Conservation (phyloP, 1,140 invertebrate species). For the Scaptomyza hsui region DNA sequence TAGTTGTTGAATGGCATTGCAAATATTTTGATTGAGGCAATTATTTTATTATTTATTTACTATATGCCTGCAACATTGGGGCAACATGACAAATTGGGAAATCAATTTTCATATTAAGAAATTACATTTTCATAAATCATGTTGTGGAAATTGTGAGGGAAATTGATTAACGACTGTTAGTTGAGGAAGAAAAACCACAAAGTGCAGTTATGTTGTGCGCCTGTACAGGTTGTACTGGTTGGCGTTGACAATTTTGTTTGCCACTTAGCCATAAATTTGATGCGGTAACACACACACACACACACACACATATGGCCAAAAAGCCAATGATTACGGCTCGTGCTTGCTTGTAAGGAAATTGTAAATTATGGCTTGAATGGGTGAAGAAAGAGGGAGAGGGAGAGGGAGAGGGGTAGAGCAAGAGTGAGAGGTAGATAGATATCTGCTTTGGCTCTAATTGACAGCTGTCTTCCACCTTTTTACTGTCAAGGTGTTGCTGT, state of each 20-base stretch:
- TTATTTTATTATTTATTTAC: neutral
- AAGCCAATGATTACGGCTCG: constrained; percentile 42
- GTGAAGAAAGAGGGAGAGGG: neutral
- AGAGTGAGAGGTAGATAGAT: neutral
- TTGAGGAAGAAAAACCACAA: neutral
- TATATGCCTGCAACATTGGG: neutral
- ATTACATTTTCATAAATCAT: constrained; percentile 22
- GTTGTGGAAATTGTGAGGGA: constrained; percentile 13
- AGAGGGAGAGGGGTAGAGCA: neutral
- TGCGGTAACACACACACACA: constrained; percentile 12
- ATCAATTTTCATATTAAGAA: constrained; percentile 29
- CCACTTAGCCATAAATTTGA: constrained; percentile 35
- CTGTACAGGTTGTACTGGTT: constrained; percentile 48
- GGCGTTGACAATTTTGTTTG: constrained; percentile 48
- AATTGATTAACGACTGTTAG: constrained; percentile 23
- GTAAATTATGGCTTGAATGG: constrained; percentile 62
- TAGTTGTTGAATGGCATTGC: neutral
- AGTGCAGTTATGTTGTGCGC: neutral
- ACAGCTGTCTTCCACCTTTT: neutral
- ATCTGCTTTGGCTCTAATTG: constrained; percentile 48
- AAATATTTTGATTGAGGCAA: constrained; percentile 8
- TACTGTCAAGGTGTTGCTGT: neutral
- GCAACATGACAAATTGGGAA: constrained; percentile 5
- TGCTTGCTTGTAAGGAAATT: constrained; percentile 75
- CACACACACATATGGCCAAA: constrained; percentile 16